These are phyloP conservation scores for Acrocephalus scirpaceus DNA, from an alignment of 2,797 vertebrate species.

Conservation along the genomic window DNA sequence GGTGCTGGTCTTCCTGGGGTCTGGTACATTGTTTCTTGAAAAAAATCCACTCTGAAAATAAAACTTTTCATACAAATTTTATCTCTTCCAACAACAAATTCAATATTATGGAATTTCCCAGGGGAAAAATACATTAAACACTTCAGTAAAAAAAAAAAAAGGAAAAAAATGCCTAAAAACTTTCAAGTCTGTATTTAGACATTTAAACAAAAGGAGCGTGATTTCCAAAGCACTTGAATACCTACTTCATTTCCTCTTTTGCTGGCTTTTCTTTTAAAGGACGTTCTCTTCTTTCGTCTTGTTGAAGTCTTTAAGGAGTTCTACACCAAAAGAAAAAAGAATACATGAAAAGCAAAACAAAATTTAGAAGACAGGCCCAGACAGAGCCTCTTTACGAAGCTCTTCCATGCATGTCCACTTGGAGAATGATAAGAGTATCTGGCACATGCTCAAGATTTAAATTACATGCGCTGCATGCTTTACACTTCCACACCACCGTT, in stretches of 20 bases:
- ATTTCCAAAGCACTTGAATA: constrained; percentile 22
- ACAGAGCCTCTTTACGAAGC: constrained; percentile 20
- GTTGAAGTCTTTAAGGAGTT: constrained; percentile 95
- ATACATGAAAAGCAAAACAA: constrained; percentile 63
- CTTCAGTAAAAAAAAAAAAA: neutral
- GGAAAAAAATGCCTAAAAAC: neutral
- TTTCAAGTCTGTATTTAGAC: neutral
- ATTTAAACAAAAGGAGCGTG: neutral
- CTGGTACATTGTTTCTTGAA: neutral
- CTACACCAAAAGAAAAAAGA: constrained; percentile 73
- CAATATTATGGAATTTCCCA: neutral
- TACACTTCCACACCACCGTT: constrained; percentile 81
- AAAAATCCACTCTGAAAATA: neutral
- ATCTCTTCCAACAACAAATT: neutral
- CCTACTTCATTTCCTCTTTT: constrained; percentile 95
- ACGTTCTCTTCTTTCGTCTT: constrained; percentile 95
- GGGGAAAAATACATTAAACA: neutral
- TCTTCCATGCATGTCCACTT: constrained; percentile 75
- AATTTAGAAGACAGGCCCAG: constrained; percentile 43
- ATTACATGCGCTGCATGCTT: constrained; percentile 81
- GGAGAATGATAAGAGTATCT: constrained; percentile 69
- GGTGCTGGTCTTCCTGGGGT: neutral
- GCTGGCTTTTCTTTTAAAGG: constrained; percentile 96
- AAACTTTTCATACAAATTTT: neutral
- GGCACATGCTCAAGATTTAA: constrained; percentile 76